A percentile compares a stretch with the other conserved stretches of the same genome.
Evolutionary conservation across 2,888 invertebrate genomes (phyloP).

Genomic region (Chironomus riparius): DNA sequence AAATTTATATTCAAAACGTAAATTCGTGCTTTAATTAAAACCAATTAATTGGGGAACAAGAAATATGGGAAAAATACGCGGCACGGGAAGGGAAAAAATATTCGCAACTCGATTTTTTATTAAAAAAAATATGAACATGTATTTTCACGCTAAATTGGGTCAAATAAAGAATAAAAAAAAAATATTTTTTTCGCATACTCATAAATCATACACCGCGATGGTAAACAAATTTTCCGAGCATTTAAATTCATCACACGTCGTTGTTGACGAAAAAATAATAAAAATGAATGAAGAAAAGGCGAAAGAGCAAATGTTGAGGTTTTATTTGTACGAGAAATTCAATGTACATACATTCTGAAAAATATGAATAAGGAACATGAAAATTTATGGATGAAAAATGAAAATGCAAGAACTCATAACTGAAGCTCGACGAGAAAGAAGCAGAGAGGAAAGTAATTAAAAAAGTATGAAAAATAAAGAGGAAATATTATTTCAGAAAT

Average conservation of each 20-base stretch:
- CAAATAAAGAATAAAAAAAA: neutral
- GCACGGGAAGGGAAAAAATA: neutral
- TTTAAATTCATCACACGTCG: constrained; percentile 26
- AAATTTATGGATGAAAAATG: neutral
- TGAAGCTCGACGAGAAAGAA: neutral
- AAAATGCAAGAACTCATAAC: neutral
- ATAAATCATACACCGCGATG: neutral
- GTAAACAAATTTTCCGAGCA: constrained; percentile 20
- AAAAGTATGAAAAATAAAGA: neutral
- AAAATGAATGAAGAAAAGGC: neutral
- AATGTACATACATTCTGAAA: neutral
- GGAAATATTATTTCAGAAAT: neutral
- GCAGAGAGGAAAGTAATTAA: neutral
- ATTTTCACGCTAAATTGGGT: constrained; percentile 2
- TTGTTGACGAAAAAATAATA: neutral
- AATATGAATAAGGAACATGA: neutral
- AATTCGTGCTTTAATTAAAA: neutral
- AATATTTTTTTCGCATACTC: neutral
- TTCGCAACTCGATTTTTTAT: neutral
- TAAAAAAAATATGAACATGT: neutral
- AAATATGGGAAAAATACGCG: neutral
- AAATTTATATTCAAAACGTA: neutral
- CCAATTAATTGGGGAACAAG: neutral
- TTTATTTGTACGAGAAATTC: neutral
- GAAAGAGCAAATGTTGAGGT: neutral